Conservation (phyloP, 2,888 invertebrate species). For the Sphaerophoria rueppellii region DNA sequence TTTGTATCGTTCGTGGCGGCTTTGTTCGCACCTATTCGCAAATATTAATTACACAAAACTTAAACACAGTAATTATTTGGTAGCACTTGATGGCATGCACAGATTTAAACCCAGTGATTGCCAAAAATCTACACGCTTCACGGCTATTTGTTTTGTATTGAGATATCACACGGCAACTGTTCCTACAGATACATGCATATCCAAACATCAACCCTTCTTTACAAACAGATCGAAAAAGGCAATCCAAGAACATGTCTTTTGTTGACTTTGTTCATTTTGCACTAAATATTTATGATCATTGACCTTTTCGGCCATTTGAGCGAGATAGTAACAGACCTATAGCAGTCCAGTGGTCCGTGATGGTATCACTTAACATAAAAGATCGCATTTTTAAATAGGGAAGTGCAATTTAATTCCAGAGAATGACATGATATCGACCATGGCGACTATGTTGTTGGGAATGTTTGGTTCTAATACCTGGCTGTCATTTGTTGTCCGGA, state of each 20-base stretch:
- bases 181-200: not conserved
- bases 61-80: conserved; percentile 37
- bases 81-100: conserved; percentile 23
- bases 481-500: conserved; percentile 1
- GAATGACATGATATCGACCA: not conserved
- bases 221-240: not conserved
- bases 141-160: conserved; percentile 45
- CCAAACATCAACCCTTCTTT: too few species aligned
- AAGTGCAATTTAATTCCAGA: conserved; percentile 14
- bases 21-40: conserved; percentile 48
- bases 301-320: conserved; percentile 34
- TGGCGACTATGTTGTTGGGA: too few species aligned
- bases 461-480: too few species aligned
- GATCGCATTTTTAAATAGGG: not conserved
- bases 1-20: conserved; percentile 3
- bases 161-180: conserved; percentile 9
- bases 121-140: conserved; percentile 65
- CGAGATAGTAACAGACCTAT: too few species aligned
- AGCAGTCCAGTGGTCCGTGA: conserved; percentile 16
- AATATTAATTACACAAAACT: conserved; percentile 50
- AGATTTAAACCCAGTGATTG: conserved; percentile 48
- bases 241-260: conserved; percentile 55
- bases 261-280: conserved; percentile 9
- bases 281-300: conserved; percentile 48
- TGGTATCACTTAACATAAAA: conserved; percentile 8